These are phyloP conservation scores for Chelonus formosanus DNA, from an alignment of 2,888 invertebrate species.

Conservation along the genomic window DNA sequence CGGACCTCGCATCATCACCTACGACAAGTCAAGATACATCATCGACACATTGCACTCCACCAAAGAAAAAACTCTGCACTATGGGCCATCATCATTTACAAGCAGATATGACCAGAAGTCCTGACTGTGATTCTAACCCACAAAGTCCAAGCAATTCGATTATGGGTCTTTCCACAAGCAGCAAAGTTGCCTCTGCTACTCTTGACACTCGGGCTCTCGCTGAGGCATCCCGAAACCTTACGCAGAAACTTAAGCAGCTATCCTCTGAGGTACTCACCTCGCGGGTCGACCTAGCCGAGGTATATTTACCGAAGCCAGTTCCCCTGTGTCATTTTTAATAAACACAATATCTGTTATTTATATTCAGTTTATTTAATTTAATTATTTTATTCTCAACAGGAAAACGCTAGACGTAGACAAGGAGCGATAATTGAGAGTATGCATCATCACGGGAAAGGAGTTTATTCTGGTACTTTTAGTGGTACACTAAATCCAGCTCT, in stretches of 20 bases:
- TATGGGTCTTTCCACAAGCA: constrained; percentile 56
- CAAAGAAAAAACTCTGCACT: constrained; percentile 55
- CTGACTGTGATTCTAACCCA: constrained; percentile 41
- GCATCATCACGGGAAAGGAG: constrained; percentile 93
- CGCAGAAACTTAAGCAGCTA: constrained; percentile 88
- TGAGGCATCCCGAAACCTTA: constrained; percentile 90
- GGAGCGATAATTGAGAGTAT: constrained; percentile 91
- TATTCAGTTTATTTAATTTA: neutral
- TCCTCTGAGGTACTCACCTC: constrained; percentile 87
- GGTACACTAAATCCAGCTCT: constrained; percentile 93
- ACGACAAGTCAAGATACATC: constrained; percentile 13
- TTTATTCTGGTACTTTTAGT: constrained; percentile 96
- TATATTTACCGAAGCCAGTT: constrained; percentile 59
- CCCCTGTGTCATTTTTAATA: constrained; percentile 38
- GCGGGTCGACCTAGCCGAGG: constrained; percentile 62
- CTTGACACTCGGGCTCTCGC: constrained; percentile 80
- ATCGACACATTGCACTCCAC: constrained; percentile 43
- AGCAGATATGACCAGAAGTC: constrained; percentile 35
- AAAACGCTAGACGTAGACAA: constrained; percentile 65
- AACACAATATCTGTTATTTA: no score
- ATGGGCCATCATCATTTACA: constrained; percentile 50
- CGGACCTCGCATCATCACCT: constrained; percentile 38
- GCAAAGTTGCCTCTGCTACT: constrained; percentile 55
- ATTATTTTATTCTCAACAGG: constrained; percentile 46
- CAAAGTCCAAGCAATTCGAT: constrained; percentile 51